Conservation (phyloP, 2,888 invertebrate species). For the Morinoia aosen region DNA sequence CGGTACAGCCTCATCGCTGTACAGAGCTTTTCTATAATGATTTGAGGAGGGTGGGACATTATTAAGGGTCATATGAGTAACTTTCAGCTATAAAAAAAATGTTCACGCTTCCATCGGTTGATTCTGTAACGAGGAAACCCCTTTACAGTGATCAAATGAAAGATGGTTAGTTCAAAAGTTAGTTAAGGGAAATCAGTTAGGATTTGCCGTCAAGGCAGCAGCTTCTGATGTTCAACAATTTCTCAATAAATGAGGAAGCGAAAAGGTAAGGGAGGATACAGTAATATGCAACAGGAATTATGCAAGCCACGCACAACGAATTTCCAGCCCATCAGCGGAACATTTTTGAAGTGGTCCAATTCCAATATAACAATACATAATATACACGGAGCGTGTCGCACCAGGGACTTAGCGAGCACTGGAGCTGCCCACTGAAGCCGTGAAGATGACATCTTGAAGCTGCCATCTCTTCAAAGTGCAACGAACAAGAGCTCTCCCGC, state of each 20-base stretch:
- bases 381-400: neutral
- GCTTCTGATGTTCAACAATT: neutral
- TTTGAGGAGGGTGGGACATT: neutral
- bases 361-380: neutral
- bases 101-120: neutral
- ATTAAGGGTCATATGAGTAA: neutral
- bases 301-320: neutral
- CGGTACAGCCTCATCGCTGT: neutral
- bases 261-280: neutral
- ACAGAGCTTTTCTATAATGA: neutral
- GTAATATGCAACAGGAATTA: neutral
- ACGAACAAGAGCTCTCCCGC: neutral
- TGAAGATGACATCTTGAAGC: neutral
- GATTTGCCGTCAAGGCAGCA: neutral
- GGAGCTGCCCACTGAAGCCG: neutral
- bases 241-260: neutral
- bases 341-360: neutral
- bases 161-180: neutral
- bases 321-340: neutral
- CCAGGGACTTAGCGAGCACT: neutral
- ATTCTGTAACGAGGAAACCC: neutral
- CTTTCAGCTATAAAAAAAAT: neutral
- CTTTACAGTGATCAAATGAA: neutral
- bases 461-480: neutral
- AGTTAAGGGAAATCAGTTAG: neutral